Conservation (phyloP, 2,888 invertebrate species). For the Tipula vernalis region DNA sequence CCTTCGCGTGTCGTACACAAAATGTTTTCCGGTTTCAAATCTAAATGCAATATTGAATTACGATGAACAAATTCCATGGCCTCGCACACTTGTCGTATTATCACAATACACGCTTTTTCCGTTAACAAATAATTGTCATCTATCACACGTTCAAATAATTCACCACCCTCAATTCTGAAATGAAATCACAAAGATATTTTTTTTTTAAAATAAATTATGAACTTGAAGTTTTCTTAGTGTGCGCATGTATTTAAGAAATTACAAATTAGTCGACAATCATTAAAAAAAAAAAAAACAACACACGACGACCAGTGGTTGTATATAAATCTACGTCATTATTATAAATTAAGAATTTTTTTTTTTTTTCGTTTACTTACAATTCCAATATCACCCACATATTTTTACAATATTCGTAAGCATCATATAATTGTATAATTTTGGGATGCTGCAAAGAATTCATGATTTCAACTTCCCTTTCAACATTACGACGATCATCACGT, state of each 20-base stretch:
- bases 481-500: slow-evolving; percentile 79
- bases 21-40: slow-evolving; percentile 99
- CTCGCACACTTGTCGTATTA: slow-evolving; percentile 96
- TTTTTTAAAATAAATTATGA: slow-evolving; percentile 5
- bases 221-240: neutral
- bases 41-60: slow-evolving; percentile 89
- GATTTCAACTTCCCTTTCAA: slow-evolving; percentile 91
- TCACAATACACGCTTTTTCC: slow-evolving; percentile 90
- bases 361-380: slow-evolving; percentile 89
- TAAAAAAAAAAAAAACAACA: too few relatives aligned
- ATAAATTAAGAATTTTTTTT: neutral
- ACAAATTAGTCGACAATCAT: neutral
- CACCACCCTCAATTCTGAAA: slow-evolving; percentile 89
- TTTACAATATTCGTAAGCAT: slow-evolving; percentile 87
- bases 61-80: slow-evolving; percentile 95
- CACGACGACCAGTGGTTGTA: neutral
- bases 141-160: slow-evolving; percentile 95
- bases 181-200: slow-evolving; percentile 11
- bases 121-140: slow-evolving; percentile 96
- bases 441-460: slow-evolving; percentile 93
- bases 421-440: slow-evolving; percentile 90
- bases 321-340: neutral
- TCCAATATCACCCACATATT: slow-evolving; percentile 95
- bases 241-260: neutral
- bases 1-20: slow-evolving; percentile 89